A percentile compares a stretch with the other conserved stretches of the same genome.
Conservation (phyloP, 2,888 invertebrate genomes). For the Liodrosophila aerea region DNA sequence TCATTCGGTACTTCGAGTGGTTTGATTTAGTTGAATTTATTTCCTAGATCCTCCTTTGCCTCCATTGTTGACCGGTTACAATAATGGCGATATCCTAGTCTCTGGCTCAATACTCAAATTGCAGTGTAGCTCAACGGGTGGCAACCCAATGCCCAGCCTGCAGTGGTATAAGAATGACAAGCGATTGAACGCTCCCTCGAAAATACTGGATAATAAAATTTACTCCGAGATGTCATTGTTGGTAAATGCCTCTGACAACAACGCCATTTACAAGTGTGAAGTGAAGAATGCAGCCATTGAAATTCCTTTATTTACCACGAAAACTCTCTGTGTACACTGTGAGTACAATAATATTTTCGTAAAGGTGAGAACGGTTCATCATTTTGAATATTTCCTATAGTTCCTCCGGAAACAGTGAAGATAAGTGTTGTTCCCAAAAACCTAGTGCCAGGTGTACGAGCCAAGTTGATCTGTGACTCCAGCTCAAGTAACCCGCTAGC, state of each 20-base stretch:
- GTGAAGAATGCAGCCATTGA: constrained; percentile 80
- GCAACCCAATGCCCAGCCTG: constrained; percentile 76
- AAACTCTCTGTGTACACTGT: constrained; percentile 79
- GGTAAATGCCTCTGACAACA: constrained; percentile 80
- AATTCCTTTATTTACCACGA: constrained; percentile 78
- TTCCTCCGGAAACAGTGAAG: constrained; percentile 80
- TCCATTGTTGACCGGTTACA: constrained; percentile 77
- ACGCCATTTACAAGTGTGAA: constrained; percentile 80
- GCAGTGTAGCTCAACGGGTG: constrained; percentile 78
- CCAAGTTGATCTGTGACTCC: constrained; percentile 80
- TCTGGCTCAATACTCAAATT: constrained; percentile 79
- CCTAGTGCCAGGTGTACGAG: constrained; percentile 77
- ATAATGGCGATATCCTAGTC: constrained; percentile 78
- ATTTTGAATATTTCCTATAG: constrained; percentile 31
- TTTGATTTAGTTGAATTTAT: constrained; percentile 17
- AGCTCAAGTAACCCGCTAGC: constrained; percentile 81
- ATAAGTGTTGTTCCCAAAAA: constrained; percentile 79
- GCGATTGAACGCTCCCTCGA: constrained; percentile 74
- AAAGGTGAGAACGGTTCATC: background rate
- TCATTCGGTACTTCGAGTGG: too few species aligned
- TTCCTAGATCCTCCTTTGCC: constrained; percentile 76
- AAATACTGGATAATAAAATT: constrained; percentile 74
- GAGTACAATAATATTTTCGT: constrained; percentile 44
- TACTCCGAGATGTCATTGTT: constrained; percentile 75
- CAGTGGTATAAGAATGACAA: constrained; percentile 81